Percentiles rank a stretch among this genome's conserved stretches.
phyloP scores from a whole-genome alignment of 1,140 invertebrate genomes.

The Pseudomyrmex gracilis region DNA sequence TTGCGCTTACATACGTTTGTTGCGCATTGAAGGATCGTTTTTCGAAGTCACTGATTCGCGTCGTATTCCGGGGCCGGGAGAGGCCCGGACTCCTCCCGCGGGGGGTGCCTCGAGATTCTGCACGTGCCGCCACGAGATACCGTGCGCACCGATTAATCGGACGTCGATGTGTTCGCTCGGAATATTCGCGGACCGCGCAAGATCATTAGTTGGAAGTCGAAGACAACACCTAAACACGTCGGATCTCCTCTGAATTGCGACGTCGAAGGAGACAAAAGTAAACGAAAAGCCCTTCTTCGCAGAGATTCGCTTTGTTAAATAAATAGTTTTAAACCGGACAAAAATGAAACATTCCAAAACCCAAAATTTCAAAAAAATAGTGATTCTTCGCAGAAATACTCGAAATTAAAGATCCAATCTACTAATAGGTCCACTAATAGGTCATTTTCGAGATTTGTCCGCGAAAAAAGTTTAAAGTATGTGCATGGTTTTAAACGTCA shows the following conservation, averaged over 20 bases:
- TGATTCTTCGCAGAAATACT: too few relatives aligned
- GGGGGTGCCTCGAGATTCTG: conserved; percentile 66
- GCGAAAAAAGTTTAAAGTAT: too few relatives aligned
- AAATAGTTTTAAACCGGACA: background rate
- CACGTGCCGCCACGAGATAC: conserved; percentile 66
- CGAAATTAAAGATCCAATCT: too few relatives aligned
- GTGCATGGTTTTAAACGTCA: background rate
- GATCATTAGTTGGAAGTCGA: background rate
- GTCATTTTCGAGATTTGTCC: too few relatives aligned
- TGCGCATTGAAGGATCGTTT: conserved; percentile 83
- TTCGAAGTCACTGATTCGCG: conserved; percentile 82
- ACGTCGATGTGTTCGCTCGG: background rate
- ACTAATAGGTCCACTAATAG: too few relatives aligned
- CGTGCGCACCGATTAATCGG: background rate
- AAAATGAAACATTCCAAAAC: background rate
- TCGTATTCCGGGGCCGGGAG: conserved; percentile 43
- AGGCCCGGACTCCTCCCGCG: conserved; percentile 39
- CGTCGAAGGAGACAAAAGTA: background rate
- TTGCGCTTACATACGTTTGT: conserved; percentile 74
- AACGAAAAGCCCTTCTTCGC: background rate
- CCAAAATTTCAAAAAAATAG: too few relatives aligned
- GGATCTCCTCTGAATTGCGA: background rate
- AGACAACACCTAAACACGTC: background rate
- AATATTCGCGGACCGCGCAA: background rate
- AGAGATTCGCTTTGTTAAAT: background rate